phyloP scores from a whole-genome alignment of 1,140 invertebrate species.

The Ips typographus region DNA sequence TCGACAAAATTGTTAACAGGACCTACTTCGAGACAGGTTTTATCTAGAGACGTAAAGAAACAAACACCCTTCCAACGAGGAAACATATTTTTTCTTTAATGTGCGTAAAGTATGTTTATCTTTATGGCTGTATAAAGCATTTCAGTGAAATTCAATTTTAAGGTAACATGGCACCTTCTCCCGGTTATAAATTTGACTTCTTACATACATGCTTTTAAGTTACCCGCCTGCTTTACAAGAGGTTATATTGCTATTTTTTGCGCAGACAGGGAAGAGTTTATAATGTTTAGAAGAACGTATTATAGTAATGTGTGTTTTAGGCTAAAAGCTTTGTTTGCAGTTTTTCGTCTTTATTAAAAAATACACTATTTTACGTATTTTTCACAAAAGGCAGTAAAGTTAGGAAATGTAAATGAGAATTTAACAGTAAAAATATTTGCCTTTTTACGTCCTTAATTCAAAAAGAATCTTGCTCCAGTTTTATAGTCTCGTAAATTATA shows the following conservation, averaged over 20 bases:
- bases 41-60: not conserved
- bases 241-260: slow-evolving; percentile 16
- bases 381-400: too few relatives aligned
- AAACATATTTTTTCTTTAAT: slow-evolving; percentile 20
- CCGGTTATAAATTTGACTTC: slow-evolving; percentile 24
- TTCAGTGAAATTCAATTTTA: slow-evolving; percentile 28
- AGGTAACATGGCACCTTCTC: slow-evolving; percentile 27
- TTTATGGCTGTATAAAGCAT: slow-evolving; percentile 28
- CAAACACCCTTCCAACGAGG: not conserved
- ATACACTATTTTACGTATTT: too few relatives aligned
- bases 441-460: not conserved
- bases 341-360: too few relatives aligned
- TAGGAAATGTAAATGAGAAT: not conserved
- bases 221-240: slow-evolving; percentile 19
- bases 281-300: slow-evolving; percentile 14
- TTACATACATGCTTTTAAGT: slow-evolving; percentile 28
- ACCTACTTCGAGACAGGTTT: not conserved
- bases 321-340: not conserved
- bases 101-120: slow-evolving; percentile 25
- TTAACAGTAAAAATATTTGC: not conserved
- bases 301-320: slow-evolving; percentile 21
- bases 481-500: slow-evolving; percentile 22
- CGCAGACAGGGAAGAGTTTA: slow-evolving; percentile 9
- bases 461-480: not conserved
- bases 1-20: too few relatives aligned